Conservation (phyloP, 2,113 vertebrate genomes). For the Bettongia penicillata region DNA sequence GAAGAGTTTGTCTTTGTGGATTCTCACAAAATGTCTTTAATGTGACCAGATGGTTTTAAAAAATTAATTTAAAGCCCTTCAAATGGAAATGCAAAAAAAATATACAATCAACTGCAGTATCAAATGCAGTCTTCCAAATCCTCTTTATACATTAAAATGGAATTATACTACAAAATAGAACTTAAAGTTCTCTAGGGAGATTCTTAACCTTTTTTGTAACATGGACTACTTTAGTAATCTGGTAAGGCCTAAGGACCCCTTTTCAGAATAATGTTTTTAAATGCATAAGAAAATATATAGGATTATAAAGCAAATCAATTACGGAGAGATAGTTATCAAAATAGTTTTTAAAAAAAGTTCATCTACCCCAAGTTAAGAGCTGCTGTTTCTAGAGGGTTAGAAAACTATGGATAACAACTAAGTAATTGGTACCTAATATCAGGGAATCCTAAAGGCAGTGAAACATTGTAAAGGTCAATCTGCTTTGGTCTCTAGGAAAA, state of each 20-base stretch:
- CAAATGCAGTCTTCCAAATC: not conserved
- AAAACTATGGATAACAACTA: constrained; percentile 51
- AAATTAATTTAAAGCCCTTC: not conserved
- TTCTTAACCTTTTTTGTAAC: not conserved
- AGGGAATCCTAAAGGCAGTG: constrained; percentile 43
- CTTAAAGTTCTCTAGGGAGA: not conserved
- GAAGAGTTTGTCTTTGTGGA: not conserved
- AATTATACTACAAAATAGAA: not conserved
- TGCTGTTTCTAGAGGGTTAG: not conserved
- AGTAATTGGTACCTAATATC: constrained; percentile 49
- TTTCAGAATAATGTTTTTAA: not conserved
- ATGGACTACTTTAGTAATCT: not conserved
- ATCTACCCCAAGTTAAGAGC: not conserved
- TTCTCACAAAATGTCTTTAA: not conserved
- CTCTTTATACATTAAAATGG: not conserved
- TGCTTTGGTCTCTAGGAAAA: constrained; percentile 23
- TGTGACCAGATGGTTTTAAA: not conserved
- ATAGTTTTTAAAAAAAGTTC: not conserved
- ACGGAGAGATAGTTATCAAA: not conserved
- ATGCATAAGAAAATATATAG: not conserved
- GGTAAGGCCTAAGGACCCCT: not conserved
- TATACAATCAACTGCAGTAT: not conserved
- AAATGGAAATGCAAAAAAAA: not conserved
- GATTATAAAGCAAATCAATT: not conserved
- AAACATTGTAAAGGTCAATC: constrained; percentile 29